These are phyloP conservation scores for Dryococelus australis DNA, from an alignment of 2,888 invertebrate genomes.

Conservation along the genomic window DNA sequence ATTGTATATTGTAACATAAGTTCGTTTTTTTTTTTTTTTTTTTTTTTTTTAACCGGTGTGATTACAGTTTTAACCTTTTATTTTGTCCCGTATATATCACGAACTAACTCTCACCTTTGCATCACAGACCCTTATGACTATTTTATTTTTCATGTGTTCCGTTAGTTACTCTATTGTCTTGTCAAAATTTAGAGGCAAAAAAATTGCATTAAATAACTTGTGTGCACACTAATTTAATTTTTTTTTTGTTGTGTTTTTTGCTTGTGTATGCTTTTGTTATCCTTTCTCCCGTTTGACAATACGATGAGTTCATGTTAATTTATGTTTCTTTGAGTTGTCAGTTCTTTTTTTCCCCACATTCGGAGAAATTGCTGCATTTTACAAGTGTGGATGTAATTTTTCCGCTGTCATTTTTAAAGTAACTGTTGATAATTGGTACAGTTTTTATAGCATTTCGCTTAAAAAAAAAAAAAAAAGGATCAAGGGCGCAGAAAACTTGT, in stretches of 20 bases:
- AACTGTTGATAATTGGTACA: not conserved
- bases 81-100: not conserved
- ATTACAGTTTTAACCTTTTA: not conserved
- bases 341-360: not conserved
- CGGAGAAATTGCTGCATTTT: not conserved
- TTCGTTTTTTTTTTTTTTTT: not conserved
- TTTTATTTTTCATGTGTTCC: not conserved
- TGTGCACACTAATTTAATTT: not conserved
- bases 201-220: conserved; percentile 2
- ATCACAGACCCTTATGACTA: not conserved
- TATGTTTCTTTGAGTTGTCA: not conserved
- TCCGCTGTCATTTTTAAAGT: not conserved
- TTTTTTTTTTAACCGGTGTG: not conserved
- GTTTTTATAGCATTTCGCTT: not conserved
- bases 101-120: not conserved
- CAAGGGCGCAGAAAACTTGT: not conserved
- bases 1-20: not conserved
- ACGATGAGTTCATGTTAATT: not conserved
- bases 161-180: not conserved
- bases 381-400: not conserved
- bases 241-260: not conserved
- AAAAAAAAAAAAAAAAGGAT: not conserved
- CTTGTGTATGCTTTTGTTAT: not conserved
- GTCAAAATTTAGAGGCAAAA: not conserved
- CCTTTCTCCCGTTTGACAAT: not conserved